phyloP scores from a whole-genome alignment of 2,797 vertebrate species.

The Leptodactylus fallax region DNA sequence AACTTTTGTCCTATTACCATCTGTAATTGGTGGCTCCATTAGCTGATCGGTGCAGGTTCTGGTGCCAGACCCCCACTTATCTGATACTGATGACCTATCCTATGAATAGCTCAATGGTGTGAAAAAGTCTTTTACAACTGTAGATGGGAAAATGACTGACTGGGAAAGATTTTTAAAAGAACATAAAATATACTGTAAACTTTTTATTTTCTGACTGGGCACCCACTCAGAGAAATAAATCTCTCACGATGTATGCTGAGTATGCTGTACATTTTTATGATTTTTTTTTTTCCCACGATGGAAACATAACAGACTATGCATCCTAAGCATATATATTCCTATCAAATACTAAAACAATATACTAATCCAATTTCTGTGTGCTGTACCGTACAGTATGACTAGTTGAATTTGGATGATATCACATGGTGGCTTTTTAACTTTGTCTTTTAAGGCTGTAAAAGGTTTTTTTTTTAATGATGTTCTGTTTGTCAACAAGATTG shows the following conservation, averaged over 20 bases:
- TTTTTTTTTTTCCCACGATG: neutral
- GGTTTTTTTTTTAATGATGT: neutral
- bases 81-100: no score
- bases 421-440: neutral
- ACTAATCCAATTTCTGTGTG: neutral
- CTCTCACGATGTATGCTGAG: neutral
- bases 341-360: neutral
- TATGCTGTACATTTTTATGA: neutral
- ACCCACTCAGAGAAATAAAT: neutral
- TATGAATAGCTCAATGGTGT: no score
- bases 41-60: no score
- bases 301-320: neutral
- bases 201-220: neutral
- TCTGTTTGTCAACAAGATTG: neutral
- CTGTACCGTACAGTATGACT: neutral
- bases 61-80: no score
- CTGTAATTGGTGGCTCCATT: no score
- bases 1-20: no score
- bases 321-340: no score
- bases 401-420: neutral
- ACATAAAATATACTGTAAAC: neutral
- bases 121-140: neutral
- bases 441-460: neutral
- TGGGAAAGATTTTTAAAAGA: no score
- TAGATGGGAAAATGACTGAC: neutral